Base-by-base conservation (phyloP, 2,888 invertebrate genomes). In the Mythimna ferrago region DNA sequence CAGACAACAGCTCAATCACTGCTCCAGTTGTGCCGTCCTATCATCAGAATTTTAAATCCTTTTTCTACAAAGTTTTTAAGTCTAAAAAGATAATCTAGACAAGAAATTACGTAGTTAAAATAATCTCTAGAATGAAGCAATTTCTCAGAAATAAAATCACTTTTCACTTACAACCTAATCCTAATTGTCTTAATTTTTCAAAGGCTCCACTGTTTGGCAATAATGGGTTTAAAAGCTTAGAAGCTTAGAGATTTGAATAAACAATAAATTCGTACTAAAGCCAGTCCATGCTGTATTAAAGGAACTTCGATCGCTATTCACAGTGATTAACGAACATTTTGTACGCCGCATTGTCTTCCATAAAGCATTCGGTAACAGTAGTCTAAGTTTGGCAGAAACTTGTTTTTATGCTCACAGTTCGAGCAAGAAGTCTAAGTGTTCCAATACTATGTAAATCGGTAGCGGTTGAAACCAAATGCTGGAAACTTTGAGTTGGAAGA, bases 271-370 rank as follows among this genome's bases (percentile, higher is more conserved):
- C 66, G 68, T 73, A 70, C 81, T 68, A 81, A 83, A 78, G 79
- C 82, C 83, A 73, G 75, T 76, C 65, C 61, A 77, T 82, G 75
- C 85, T 78, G 80, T 82, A 85, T 84, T 84, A 82, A 79, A 76
- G 83, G 81, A 83, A 86, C 77, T 85, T 84, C 86, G 83, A 86
- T 83, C 73, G 83, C 78, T 81, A 78, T 84, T 81, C 80, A 70
- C 69, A 69, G 85, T 81, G 86, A 87, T 87, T 87, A 87, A 87
- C 83, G 86, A 86, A 87, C 85, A 80, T 85, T 84, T 87, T 62
- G 87, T 76, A 80, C 67, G 79, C 68, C 77, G 76, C 81, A 83
- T 81, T 80, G 80, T 82, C 75, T 78, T 67, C 58, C 60, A 78
- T 67, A 74, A 72, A 67, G 68, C 77, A 81, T 72, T 69, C 26